phyloP scores from a whole-genome alignment of 2,797 vertebrate genomes.

The Ambastaia sidthimunki region DNA sequence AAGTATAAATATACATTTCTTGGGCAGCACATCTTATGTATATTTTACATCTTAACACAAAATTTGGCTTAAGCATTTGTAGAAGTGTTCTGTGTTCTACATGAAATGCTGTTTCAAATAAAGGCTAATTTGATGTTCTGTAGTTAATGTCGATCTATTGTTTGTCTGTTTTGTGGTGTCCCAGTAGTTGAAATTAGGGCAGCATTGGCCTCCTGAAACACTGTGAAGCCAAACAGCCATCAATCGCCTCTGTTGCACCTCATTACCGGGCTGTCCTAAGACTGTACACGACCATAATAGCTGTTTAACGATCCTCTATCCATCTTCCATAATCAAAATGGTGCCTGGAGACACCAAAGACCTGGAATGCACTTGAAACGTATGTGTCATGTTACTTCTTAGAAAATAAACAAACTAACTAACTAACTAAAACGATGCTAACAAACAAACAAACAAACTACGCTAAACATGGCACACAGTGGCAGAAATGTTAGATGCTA shows the following conservation, averaged over 20 bases:
- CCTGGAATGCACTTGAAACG: constrained; percentile 51
- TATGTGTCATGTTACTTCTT: constrained; percentile 39
- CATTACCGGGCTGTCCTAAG: constrained; percentile 64
- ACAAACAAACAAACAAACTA: not conserved
- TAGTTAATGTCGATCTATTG: constrained; percentile 15
- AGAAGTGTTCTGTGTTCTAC: not conserved
- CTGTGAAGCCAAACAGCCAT: constrained; percentile 54
- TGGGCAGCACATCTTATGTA: not conserved
- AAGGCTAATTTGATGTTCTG: not conserved
- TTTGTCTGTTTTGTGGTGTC: constrained; percentile 29
- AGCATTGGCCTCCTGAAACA: constrained; percentile 46
- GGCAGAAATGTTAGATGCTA: too few relatives aligned
- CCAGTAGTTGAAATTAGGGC: constrained; percentile 54
- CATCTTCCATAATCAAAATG: constrained; percentile 64
- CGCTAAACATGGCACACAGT: not conserved
- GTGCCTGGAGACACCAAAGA: constrained; percentile 50
- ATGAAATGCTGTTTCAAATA: constrained; percentile 13
- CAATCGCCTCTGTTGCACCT: constrained; percentile 61
- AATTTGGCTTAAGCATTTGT: too few relatives aligned
- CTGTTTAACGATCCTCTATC: constrained; percentile 67
- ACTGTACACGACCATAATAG: constrained; percentile 64
- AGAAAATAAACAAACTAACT: not conserved
- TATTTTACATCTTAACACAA: too few relatives aligned
- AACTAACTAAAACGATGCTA: too few relatives aligned
- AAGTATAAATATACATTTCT: not conserved